Percentiles rank a stretch among this genome's conserved stretches.
These are phyloP conservation scores for Fragum whitleyi DNA, from an alignment of 2,888 invertebrate genomes.

Conservation along the genomic window DNA sequence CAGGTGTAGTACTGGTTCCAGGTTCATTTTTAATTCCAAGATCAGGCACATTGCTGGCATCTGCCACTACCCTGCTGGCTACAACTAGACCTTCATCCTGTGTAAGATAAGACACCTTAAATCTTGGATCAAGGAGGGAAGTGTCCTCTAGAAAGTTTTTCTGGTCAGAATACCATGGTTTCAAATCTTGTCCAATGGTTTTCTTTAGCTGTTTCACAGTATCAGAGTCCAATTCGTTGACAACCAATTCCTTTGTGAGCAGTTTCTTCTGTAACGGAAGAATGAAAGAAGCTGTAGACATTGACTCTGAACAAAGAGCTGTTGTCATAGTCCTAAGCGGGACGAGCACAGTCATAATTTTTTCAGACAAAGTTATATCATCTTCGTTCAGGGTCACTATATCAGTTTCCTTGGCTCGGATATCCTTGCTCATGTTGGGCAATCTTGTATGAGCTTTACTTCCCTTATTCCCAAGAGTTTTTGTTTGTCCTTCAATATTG, in stretches of 20 bases:
- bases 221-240: conserved; percentile 3
- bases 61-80: not conserved
- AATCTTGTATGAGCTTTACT: conserved; percentile 46
- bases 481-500: conserved; percentile 25
- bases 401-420: conserved; percentile 45
- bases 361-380: conserved; percentile 36
- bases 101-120: conserved; percentile 10
- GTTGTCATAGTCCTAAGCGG: conserved; percentile 57
- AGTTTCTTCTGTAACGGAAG: conserved; percentile 55
- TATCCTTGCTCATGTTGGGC: conserved; percentile 46
- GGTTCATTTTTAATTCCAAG: conserved; percentile 6
- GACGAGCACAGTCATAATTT: conserved; percentile 34
- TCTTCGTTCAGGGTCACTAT: conserved; percentile 51
- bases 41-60: not conserved
- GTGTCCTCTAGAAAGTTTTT: conserved; percentile 15
- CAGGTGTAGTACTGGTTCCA: not conserved
- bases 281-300: conserved; percentile 48
- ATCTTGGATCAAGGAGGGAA: conserved; percentile 21
- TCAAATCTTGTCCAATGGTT: conserved; percentile 33
- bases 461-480: conserved; percentile 39
- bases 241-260: conserved; percentile 35
- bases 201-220: conserved; percentile 33
- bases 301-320: conserved; percentile 36
- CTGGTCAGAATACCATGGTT: conserved; percentile 24
- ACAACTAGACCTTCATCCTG: conserved; percentile 7